Evolutionary conservation across 1,140 invertebrate genomes (phyloP), one percentile per base, ranked within the genome.

Genomic region (Pachyrhynchus sulphureomaculatus): DNA sequence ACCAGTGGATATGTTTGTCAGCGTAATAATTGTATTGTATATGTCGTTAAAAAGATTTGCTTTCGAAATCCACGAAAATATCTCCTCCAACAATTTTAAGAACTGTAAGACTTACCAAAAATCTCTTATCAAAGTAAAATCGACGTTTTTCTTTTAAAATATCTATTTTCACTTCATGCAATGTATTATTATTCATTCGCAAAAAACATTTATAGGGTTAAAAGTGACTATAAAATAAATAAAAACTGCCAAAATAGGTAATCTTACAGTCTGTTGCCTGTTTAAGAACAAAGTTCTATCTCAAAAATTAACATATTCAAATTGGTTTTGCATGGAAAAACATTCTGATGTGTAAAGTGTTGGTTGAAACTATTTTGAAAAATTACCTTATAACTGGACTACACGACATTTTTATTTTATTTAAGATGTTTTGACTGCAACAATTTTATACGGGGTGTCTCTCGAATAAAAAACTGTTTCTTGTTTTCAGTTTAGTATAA

Each of bases 151-250:
- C 15, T 45, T 5, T 45, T 2, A 21, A 45, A 21, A 45, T 21
- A 8, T 45, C 18, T 23, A 23, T 45, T 45, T 45, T 45, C 42
- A 45, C 42, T n/a, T 45, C n/a, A 45, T 45, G n/a, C 20, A 45
- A 18, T 45, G 6, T 23, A n/a, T n/a, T 45, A 8, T 45, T 26
- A 12, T 45, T 13, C 23, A 45, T 23, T 13, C 20, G n/a, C 18
- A 13, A 9, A 45, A 45, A 23, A 45, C 20, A 9, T 17, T 45
- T 32, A 32, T 17, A 33, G 47, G 24, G 15, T 49, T 32, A 17
- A 29, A 33, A 23, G 20, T 9, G 20, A n/a, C 36, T 39, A 39
- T 39, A 39, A 39, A 39, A 39, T n/a, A 39, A 39, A 44, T 20
- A 44, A 20, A 44, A 44, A 21, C 41, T 44, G 41, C 41, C 41